Base-by-base conservation (phyloP, 2,113 vertebrate genomes). In the Micronycteris hirsuta region DNA sequence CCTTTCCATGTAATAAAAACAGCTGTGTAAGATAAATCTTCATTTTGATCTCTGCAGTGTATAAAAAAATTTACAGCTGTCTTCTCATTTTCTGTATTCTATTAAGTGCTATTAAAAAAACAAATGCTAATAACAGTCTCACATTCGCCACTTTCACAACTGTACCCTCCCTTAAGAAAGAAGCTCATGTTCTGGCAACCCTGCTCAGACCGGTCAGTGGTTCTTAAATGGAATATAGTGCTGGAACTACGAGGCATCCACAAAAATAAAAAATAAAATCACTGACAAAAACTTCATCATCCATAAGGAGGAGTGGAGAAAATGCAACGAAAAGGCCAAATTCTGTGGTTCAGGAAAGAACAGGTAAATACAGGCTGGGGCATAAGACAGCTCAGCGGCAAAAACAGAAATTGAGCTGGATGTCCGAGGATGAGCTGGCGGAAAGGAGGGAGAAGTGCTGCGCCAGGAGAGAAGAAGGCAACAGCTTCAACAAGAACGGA, bases 1-100 rank as follows among this genome's bases (percentile, higher is more conserved):
- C 2, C 88, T 94, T 92, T 96, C 56, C 83, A 41, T 54, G 4
- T 94, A 56, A 96, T 92, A 94, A 97, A 97, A 97, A 96, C 22
- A 95, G 84, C 74, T 91, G 47, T 89, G 52, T 38, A 52, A 86
- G 56, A 83, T 45, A 95, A 78, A 83, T 65, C 36, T n/a, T 97
- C 92, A 71, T 54, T 89, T 65, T 95, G 93, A 96, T 61, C 24
- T 96, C 91, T 86, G 70, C 87, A 49, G 54, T 92, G 38, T n/a
- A 92, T 24, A 52, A 94, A 84, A 92, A 86, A 36, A n/a, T 38
- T n/a, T 65, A 91, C 54, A 65, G 68, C 31, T 92, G 0, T 63
- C 84, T 85, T 93, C 41, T 92, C 19, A 70, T 94, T 91, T 61
- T 96, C 88, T 86, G 45, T 76, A 90, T 89, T 96, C 92, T 84